Evolutionary conservation across 37 sponge, comb jelly and placozoan species (phyloP).

Genomic region (Oopsacas minuta): DNA sequence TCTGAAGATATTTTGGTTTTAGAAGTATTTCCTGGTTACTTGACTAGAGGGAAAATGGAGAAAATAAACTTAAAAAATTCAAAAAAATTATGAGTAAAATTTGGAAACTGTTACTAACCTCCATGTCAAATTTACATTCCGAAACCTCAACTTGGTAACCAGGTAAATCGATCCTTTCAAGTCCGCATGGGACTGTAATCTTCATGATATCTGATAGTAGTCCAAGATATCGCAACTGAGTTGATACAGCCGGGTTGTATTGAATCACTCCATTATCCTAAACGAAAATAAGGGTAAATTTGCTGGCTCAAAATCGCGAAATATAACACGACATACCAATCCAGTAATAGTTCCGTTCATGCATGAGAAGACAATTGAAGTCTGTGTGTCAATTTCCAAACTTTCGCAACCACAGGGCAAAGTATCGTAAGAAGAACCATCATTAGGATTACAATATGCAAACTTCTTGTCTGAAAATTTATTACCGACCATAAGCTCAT

Average conservation of each 20-base stretch:
- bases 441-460: constrained; percentile 14
- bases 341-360: neutral
- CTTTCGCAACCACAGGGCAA: neutral
- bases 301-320: neutral
- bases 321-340: neutral
- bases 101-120: constrained; percentile 2
- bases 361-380: neutral
- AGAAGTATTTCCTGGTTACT: neutral
- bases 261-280: neutral
- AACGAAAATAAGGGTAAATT: neutral
- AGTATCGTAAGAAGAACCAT: constrained; percentile 7
- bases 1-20: neutral
- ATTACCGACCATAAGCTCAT: neutral
- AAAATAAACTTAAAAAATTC: neutral
- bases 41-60: neutral
- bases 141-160: constrained; percentile 1
- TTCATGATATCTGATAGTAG: neutral
- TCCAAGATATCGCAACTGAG: neutral
- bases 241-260: neutral
- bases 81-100: neutral
- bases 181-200: neutral
- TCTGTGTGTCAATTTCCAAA: neutral
- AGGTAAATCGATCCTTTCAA: neutral
- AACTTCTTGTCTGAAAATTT: neutral
- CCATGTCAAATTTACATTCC: constrained; percentile 8